Conservation (phyloP, 2,888 invertebrate species). For the Holacanthella duospinosa region DNA sequence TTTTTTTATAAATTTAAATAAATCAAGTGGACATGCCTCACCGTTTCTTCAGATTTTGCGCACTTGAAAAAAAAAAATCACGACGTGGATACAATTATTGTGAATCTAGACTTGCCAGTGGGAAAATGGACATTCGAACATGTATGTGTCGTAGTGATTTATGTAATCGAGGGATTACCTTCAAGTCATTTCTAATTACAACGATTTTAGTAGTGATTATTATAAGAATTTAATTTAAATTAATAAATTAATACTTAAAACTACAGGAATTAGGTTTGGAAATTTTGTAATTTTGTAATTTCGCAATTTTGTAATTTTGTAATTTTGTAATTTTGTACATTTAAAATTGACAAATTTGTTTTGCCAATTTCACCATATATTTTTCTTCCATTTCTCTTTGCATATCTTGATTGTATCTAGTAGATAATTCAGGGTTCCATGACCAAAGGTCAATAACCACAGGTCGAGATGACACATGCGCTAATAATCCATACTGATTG, state of each 20-base stretch:
- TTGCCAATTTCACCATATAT: slow-evolving; percentile 56
- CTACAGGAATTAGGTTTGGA: neutral
- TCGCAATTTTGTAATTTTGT: too few species aligned
- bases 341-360: slow-evolving; percentile 39
- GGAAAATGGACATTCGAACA: neutral
- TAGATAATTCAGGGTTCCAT: slow-evolving; percentile 67
- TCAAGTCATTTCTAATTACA: too few species aligned
- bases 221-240: neutral
- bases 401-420: slow-evolving; percentile 76
- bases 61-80: neutral
- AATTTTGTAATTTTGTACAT: neutral
- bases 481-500: neutral
- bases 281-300: too few species aligned
- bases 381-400: slow-evolving; percentile 74
- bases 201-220: neutral
- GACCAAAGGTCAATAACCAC: slow-evolving; percentile 27
- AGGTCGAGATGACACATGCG: too few species aligned
- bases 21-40: neutral
- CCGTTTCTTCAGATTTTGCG: neutral
- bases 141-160: neutral
- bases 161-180: neutral
- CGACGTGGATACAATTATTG: neutral
- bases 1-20: too few species aligned
- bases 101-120: neutral
- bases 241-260: neutral